Base-by-base conservation (phyloP, 2,113 vertebrate genomes). In the Bufo bufo region DNA sequence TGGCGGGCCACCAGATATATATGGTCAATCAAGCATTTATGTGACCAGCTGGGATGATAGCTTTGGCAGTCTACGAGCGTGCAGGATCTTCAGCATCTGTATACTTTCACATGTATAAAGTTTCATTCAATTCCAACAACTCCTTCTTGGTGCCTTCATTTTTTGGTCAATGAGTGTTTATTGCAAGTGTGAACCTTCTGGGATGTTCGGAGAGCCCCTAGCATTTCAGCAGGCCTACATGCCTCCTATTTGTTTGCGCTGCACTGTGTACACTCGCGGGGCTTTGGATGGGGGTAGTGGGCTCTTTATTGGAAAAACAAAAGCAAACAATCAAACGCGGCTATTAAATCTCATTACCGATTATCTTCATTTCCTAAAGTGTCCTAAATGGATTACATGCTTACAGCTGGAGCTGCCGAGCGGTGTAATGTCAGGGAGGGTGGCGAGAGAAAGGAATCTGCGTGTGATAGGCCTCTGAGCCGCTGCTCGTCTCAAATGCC, bases 321-420 rank as follows among this genome's bases (percentile, higher is more conserved):
- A 79, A 87, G 77, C 77, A 87, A 86, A 87, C 85, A 81, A 80
- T 87, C 85, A 80, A 80, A 79, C 75, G 69, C 33, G 71, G 77
- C 77, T 78, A 87, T 87, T 87, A 66, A 87, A 87, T 87, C 85
- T 87, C 77, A 87, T 87, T 87, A 80, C 50, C 54, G 85, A 87
- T 87, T 87, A 81, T 87, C 77, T 80, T 87, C 77, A 69, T 87
- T 87, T 63, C 77, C 63, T 69, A 69, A 87, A 87, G 75, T 80
- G 85, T 87, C 59, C 77, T 87, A 80, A 80, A 80, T 80, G 85
- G 85, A 80, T 87, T 80, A 80, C 85, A 87, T 71, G 85, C 77
- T 80, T 56, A n/a, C 61, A 87, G 61, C 77, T 56, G 77, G 49
- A 79, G 49, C 61, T 20, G 77, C 33, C n/a, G 66, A 33, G 50